Evolutionary conservation across 2,888 invertebrate genomes (phyloP).

Genomic region (Drepanosiphum platanoidis): DNA sequence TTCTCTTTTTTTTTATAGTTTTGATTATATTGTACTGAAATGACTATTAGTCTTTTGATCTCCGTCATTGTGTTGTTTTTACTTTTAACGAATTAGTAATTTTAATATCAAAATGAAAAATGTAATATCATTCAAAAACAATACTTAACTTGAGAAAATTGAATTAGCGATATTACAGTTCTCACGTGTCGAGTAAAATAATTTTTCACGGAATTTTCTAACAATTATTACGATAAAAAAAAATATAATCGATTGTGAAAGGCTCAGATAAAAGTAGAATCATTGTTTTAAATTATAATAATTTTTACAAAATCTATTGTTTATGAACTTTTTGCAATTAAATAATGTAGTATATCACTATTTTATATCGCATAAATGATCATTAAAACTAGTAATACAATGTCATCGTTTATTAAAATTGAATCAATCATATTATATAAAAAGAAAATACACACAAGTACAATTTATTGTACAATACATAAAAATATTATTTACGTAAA

Average conservation of each 20-base stretch:
- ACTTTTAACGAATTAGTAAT: constrained; percentile 13
- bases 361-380: constrained; percentile 13
- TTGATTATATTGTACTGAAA: constrained; percentile 28
- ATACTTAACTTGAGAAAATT: background rate
- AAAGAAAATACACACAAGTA: background rate
- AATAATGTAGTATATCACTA: background rate
- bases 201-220: no score
- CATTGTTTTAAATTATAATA: background rate
- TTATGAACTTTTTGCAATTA: background rate
- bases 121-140: constrained; percentile 6
- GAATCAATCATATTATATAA: background rate
- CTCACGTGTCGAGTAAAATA: background rate
- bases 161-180: background rate
- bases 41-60: constrained; percentile 32
- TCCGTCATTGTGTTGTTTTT: constrained; percentile 31
- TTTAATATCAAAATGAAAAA: constrained; percentile 15
- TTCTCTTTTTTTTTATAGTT: constrained; percentile 59
- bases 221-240: no score
- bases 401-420: background rate
- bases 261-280: background rate
- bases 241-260: no score
- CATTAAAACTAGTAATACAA: background rate
- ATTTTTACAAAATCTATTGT: background rate
- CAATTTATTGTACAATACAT: background rate
- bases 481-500: background rate